Evolutionary conservation across 30 jellyfish, hydroid and myxozoan genomes (phyloP), one percentile per base, ranked within the genome.

Genomic region (Hydra vulgaris): DNA sequence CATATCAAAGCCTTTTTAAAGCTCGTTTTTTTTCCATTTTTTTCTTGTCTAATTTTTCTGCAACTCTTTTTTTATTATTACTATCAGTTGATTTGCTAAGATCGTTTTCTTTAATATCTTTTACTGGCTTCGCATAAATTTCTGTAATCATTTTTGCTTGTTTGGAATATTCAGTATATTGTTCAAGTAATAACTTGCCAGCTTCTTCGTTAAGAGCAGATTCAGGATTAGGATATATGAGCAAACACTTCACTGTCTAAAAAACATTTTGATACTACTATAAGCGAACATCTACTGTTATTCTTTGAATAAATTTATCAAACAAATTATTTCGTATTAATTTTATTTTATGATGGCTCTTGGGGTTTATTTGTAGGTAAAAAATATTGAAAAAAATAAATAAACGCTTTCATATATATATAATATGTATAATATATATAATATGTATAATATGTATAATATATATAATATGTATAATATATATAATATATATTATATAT

Each of bases 191-290:
- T 24, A 92, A 70, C 79, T 87, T 92, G 4, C 98, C 98, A 0
- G 98, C 98, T 82, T 92, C 98, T 81, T 92, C 98, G 76, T 92
- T 92, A 74, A 92, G 76, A 53, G 98, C 98, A 18, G 98, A 92
- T 71, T 93, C 96, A 15, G 98, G 98, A 66, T 92, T 92, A 26
- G 98, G 98, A 24, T 82, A 87, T 56, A 92, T 92, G 18, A 92
- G 86, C 22, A 92, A 74, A 76, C 98, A 92, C 61, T 92, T 92
- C 12, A 92, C 95, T 18, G 98, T 92, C 98, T 92, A 24, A 88
- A 15, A 82, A 52, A 73, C n/a, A n/a, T n/a, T n/a, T n/a, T n/a
- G n/a, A n/a, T n/a, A n/a, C n/a, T n/a, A n/a, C n/a, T 15, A 66
- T 53, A 53, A 26, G 24, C 70, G 7, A 56, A 56, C n/a, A 56